A percentile compares a stretch with the other conserved stretches of the same genome.
phyloP scores from a whole-genome alignment of 2,113 vertebrate species.

The Vireo altiloquus region DNA sequence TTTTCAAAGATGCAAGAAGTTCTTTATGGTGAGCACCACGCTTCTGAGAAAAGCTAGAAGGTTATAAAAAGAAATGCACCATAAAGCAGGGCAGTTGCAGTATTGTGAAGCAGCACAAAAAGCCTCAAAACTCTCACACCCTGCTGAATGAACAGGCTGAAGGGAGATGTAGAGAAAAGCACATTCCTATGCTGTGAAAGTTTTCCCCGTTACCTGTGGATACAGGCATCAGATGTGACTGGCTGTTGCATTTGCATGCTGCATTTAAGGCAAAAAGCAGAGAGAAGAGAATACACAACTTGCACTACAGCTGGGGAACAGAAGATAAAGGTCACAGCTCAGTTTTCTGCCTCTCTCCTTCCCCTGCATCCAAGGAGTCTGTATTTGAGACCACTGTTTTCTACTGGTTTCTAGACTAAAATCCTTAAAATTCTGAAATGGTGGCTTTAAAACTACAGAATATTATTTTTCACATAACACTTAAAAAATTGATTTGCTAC shows the following conservation, averaged over 20 bases:
- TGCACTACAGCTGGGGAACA: background rate
- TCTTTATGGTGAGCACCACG: background rate
- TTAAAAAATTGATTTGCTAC: background rate
- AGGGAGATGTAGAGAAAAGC: background rate
- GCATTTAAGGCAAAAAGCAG: background rate
- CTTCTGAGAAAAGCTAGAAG: background rate
- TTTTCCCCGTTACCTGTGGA: background rate
- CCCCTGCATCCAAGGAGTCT: background rate
- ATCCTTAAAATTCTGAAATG: background rate
- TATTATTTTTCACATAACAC: background rate
- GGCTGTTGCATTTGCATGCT: background rate
- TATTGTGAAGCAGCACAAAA: accelerated
- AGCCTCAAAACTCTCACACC: background rate
- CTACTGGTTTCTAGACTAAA: background rate
- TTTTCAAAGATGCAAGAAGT: background rate
- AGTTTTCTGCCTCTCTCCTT: background rate
- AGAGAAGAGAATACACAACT: background rate
- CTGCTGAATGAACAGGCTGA: accelerated
- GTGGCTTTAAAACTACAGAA: background rate
- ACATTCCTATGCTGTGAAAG: background rate
- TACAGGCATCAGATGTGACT: background rate
- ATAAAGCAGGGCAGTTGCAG: background rate
- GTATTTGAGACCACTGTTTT: background rate
- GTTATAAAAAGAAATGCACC: background rate
- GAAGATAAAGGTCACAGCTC: background rate